Evolutionary conservation across 2,888 invertebrate genomes (phyloP), one percentile per base, ranked within the genome.

Genomic region (Gari tellinella): DNA sequence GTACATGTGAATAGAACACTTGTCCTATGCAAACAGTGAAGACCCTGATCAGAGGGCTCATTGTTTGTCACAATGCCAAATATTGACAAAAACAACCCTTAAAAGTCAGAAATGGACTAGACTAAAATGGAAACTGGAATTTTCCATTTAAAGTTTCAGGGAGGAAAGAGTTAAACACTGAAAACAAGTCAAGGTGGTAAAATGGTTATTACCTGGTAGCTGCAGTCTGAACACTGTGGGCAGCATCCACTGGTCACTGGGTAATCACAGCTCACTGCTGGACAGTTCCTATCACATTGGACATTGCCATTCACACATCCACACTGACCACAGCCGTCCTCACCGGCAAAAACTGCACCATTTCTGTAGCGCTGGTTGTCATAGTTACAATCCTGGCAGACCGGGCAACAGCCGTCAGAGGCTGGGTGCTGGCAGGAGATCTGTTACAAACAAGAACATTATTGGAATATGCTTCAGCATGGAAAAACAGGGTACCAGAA

Each of bases 381-480:
- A 56, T 77, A 82, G 15, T 72, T 63, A 66, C 89, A 89, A 17
- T 81, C 80, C n/a, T 72, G 69, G 70, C 89, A 88, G 21, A 75
- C 78, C 15, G 83, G 85, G 61, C 88, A 88, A 63, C 88, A 88
- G 41, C 72, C 73, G 7, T 79, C 80, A 23, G 72, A 68, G 0
- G 83, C 77, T 17, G 88, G 89, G 72, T 88, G 56, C 37, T 66
- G 62, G 43, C 83, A 82, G 38, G 61, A 56, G 2, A 73, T 63
- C 76, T 76, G 57, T 15, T 62, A 31, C 31, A 31, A 31, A 31
- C 31, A 31, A 31, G 10, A 31, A n/a, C n/a, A n/a, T n/a, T n/a
- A n/a, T n/a, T n/a, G n/a, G n/a, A n/a, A n/a, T n/a, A n/a, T n/a
- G n/a, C n/a, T n/a, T n/a, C n/a, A n/a, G n/a, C n/a, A n/a, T n/a